A percentile compares a stretch with the other conserved stretches of the same genome.
These are phyloP conservation scores for Hirudinaria manillensis DNA, from an alignment of 2,888 invertebrate genomes.

Conservation along the genomic window DNA sequence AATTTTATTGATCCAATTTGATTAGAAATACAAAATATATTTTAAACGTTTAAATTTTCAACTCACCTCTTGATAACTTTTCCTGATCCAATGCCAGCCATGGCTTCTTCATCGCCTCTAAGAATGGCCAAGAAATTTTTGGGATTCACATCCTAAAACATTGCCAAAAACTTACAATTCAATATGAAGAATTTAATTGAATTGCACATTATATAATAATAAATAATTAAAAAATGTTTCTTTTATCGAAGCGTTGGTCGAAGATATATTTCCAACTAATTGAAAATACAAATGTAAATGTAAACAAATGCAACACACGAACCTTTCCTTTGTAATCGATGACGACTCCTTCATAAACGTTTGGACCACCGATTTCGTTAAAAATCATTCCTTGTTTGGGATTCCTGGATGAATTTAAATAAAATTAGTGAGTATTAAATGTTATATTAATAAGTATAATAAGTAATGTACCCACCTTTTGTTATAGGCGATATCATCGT, in stretches of 20 bases:
- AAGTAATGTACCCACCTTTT: constrained; percentile 53
- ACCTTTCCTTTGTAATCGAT: constrained; percentile 61
- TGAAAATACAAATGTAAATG: too few species aligned
- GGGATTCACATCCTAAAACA: constrained; percentile 57
- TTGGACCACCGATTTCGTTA: constrained; percentile 59
- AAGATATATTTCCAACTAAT: too few species aligned
- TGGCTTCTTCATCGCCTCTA: constrained; percentile 56
- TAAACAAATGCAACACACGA: constrained; percentile 42
- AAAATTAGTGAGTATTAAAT: background rate
- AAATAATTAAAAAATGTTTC: background rate
- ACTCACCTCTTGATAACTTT: constrained; percentile 53
- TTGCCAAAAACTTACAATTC: background rate
- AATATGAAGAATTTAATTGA: too few species aligned
- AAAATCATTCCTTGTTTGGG: constrained; percentile 59
- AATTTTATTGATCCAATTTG: too few species aligned
- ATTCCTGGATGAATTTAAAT: constrained; percentile 53
- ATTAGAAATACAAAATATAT: background rate
- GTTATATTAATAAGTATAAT: too few species aligned
- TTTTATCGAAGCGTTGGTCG: too few species aligned
- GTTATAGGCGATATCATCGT: constrained; percentile 61
- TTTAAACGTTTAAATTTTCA: background rate
- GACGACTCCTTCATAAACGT: constrained; percentile 60
- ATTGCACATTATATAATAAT: background rate
- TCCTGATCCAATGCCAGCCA: constrained; percentile 57
- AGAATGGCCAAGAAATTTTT: constrained; percentile 60